Evolutionary conservation across 1,140 invertebrate species (phyloP).

Genomic region (Drosophila sechellia): DNA sequence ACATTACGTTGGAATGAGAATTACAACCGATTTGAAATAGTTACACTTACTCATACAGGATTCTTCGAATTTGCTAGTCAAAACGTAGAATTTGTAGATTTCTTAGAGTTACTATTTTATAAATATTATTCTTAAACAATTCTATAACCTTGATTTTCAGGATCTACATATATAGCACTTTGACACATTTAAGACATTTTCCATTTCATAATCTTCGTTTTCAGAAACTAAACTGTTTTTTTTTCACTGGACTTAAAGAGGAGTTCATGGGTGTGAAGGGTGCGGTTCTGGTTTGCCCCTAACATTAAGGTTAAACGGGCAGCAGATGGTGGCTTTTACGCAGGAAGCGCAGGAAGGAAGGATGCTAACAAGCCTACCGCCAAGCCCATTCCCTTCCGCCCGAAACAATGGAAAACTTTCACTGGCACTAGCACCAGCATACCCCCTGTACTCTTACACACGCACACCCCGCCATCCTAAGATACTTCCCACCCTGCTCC

Average conservation of each 20-base stretch:
- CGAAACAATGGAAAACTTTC: slow-evolving; percentile 67
- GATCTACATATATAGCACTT: too few relatives aligned
- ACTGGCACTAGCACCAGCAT: slow-evolving; percentile 37
- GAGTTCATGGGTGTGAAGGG: not conserved
- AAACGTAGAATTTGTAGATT: too few relatives aligned
- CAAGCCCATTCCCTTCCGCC: slow-evolving; percentile 26
- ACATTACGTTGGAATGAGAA: too few relatives aligned
- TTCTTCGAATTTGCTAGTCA: too few relatives aligned
- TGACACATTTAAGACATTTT: too few relatives aligned
- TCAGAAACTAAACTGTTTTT: not conserved
- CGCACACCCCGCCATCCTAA: slow-evolving; percentile 5
- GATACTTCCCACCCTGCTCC: not conserved
- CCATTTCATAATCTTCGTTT: too few relatives aligned
- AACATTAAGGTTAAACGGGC: slow-evolving; percentile 55
- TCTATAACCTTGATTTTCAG: too few relatives aligned
- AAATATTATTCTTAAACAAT: too few relatives aligned
- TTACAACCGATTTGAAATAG: too few relatives aligned
- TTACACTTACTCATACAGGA: too few relatives aligned
- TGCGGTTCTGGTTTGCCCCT: slow-evolving; percentile 35
- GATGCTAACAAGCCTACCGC: slow-evolving; percentile 56
- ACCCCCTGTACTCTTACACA: slow-evolving; percentile 1
- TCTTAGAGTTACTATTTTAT: too few relatives aligned
- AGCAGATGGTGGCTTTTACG: slow-evolving; percentile 44
- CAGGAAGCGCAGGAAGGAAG: slow-evolving; percentile 59
- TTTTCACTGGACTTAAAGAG: not conserved